Evolutionary conservation across 1,140 invertebrate species (phyloP).

Genomic region (Neuroterus valhalla): DNA sequence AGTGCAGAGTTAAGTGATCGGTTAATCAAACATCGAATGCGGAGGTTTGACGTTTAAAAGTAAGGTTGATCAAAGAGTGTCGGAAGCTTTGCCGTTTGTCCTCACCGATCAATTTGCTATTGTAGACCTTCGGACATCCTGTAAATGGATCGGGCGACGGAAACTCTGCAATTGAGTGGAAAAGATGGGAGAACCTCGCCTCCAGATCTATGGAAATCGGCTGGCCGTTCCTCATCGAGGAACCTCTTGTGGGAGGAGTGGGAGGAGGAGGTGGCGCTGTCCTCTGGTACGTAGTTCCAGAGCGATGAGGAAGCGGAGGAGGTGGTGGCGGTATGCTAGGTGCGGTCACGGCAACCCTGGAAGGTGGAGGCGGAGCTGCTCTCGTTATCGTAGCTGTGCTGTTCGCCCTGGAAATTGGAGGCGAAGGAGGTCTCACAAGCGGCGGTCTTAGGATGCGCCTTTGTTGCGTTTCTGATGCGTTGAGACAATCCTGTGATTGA

Average conservation of each 20-base stretch:
- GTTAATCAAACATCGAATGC: conserved; percentile 47
- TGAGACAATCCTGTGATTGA: conserved; percentile 75
- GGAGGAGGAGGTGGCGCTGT: conserved; percentile 55
- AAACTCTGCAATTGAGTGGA: conserved; percentile 74
- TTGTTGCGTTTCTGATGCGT: conserved; percentile 58
- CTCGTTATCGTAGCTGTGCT: conserved; percentile 40
- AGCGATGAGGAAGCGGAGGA: conserved; percentile 66
- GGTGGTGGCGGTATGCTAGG: conserved; percentile 70
- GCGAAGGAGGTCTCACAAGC: conserved; percentile 70
- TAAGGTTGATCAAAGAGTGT: conserved; percentile 30
- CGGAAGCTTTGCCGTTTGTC: conserved; percentile 31
- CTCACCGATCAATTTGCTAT: conserved; percentile 75
- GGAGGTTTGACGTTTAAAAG: conserved; percentile 45
- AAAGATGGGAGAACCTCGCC: conserved; percentile 72
- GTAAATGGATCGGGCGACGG: conserved; percentile 74
- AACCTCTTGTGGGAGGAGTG: conserved; percentile 60
- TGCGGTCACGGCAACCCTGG: conserved; percentile 57
- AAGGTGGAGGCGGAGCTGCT: conserved; percentile 67
- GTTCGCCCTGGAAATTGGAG: conserved; percentile 55
- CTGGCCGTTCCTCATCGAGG: conserved; percentile 62
- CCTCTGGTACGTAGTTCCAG: conserved; percentile 62
- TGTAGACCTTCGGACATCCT: conserved; percentile 75
- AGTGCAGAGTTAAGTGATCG: conserved; percentile 6
- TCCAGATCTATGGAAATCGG: conserved; percentile 71
- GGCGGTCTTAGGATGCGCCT: conserved; percentile 68